Base-by-base conservation (phyloP, 2,888 invertebrate species). In the Agriopis aurantiaria region DNA sequence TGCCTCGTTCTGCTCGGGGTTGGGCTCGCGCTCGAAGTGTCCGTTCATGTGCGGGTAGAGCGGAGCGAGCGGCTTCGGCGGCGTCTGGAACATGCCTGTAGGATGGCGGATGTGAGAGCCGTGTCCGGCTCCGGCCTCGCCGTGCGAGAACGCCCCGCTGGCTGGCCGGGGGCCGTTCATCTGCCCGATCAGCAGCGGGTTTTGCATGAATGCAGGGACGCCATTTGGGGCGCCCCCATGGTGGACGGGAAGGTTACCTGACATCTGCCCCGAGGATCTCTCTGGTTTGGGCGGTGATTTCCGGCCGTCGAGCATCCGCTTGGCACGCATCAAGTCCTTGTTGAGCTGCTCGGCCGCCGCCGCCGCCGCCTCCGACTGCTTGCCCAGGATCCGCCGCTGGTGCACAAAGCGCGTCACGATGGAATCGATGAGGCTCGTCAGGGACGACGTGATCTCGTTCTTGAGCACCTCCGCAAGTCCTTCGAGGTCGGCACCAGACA, bases 1-100 rank as follows among this genome's bases (percentile, higher is more conserved):
- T 5, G 99, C 98, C 89, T 99, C 99, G 89, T 98, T 98, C 89
- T 98, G 98, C 88, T 98, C 98, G 53, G 97, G 96, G 85, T 97
- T 96, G 82, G 95, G 88, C 93, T 97, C 95, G 78, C 96, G 95
- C 95, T 96, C 85, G 95, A 94, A 91, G 95, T 95, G 92, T 17
- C 95, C 95, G 80, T 95, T 95, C 95, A 96, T 96, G 72, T 95
- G 93, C 74, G 95, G 95, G 91, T 96, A 97, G 75, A 97, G 95
- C 46, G 96, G 96, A 76, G 89, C 95, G 85, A 96, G 90, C 69
- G 97, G 97, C 81, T 97, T 97, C 88, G 97, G 97, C 76, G 97
- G 97, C 82, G 97, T 95, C 95, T 97, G 97, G 95, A 98, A 98
- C 96, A 97, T 96, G 85, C 96, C 95, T 91, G 96, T 95, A 78